Conservation (phyloP, 2,888 invertebrate genomes). For the Hypomecis punctinalis region DNA sequence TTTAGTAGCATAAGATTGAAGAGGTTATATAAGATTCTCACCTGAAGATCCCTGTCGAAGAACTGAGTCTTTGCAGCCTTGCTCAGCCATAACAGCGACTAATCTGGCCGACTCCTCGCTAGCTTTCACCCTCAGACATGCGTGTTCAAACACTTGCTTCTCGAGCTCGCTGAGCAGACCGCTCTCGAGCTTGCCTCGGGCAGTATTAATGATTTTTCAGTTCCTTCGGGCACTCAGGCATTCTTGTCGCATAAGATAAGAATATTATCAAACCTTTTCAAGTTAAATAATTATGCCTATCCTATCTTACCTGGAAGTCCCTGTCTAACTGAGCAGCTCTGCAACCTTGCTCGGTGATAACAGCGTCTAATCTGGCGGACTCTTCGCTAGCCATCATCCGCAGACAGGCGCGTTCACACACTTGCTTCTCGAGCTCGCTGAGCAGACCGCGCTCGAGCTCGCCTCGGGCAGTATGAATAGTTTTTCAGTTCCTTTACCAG, state of each 20-base stretch:
- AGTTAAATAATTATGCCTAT: no score
- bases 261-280: no score
- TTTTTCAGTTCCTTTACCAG: constrained; percentile 9
- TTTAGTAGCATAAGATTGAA: no score
- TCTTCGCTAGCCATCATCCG: constrained; percentile 59
- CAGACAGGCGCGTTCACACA: constrained; percentile 59
- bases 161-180: constrained; percentile 52
- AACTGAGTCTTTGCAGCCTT: constrained; percentile 63
- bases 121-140: constrained; percentile 54
- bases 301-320: constrained; percentile 65
- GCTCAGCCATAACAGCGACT: constrained; percentile 59
- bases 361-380: constrained; percentile 53
- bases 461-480: constrained; percentile 45
- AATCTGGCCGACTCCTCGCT: constrained; percentile 57
- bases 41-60: constrained; percentile 70
- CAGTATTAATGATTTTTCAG: constrained; percentile 40
- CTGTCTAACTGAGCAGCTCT: constrained; percentile 63
- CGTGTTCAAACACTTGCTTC: constrained; percentile 58
- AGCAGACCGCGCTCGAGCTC: constrained; percentile 54
- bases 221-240: no score
- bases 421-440: constrained; percentile 54
- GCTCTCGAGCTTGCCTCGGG: constrained; percentile 53
- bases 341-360: constrained; percentile 62
- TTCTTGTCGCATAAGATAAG: no score
- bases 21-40: constrained; percentile 42